Evolutionary conservation across 2,113 vertebrate species (phyloP).

Genomic region (Vulpes lagopus): DNA sequence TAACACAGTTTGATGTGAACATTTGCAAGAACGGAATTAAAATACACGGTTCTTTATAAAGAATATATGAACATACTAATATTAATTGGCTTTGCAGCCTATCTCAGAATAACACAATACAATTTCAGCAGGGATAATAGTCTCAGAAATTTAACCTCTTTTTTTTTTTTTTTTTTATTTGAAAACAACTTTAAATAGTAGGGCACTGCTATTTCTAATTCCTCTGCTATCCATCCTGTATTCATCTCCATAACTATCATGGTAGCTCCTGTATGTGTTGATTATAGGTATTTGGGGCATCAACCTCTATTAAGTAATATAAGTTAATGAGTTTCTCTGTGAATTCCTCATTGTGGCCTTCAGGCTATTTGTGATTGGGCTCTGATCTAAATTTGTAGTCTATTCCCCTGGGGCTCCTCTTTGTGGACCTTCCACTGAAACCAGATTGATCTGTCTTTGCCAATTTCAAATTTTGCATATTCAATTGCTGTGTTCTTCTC

Average conservation of each 20-base stretch:
- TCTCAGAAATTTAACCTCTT: not conserved
- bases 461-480: not conserved
- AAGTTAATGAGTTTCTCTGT: not conserved
- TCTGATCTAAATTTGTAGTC: not conserved
- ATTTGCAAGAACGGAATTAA: not conserved
- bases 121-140: not conserved
- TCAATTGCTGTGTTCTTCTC: not conserved
- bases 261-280: not conserved
- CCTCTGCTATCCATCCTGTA: not conserved
- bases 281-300: not conserved
- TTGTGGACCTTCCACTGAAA: not conserved
- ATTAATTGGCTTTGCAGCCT: not conserved
- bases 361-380: not conserved
- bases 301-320: not conserved
- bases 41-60: not conserved
- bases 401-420: not conserved
- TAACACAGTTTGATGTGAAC: not conserved
- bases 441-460: not conserved
- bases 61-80: not conserved
- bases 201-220: not conserved
- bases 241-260: not conserved
- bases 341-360: not conserved
- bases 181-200: not conserved
- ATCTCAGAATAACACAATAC: constrained; percentile 18
- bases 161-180: not conserved